Base-by-base conservation (phyloP, 2,113 vertebrate species). In the Cavia porcellus region DNA sequence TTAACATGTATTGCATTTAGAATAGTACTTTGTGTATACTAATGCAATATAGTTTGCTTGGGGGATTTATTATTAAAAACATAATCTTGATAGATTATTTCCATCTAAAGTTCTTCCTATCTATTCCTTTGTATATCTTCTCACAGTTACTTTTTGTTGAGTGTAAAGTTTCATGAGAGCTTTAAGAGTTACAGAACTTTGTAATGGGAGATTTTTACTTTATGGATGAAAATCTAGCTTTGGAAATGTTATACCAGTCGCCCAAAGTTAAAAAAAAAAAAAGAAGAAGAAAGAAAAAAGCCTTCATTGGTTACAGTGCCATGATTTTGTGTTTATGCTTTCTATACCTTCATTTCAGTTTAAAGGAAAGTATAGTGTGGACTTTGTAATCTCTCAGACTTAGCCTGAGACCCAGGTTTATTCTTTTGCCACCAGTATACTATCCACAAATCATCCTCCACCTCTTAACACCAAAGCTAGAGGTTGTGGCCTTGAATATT, bases 121-220 rank as follows among this genome's bases (percentile, higher is more conserved):
- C 10, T 1, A 86, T 22, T 86, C 11, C 42, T 57, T 94, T 50
- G 1, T 20, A 77, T 47, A 62, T 19, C 25, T 42, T 91, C 15
- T 95, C 50, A 81, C 3, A 66, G 24, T 86, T 86, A 72, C n/a
- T 45, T 85, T 90, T 87, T 68, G 15, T 74, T 81, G 62, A 30
- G 12, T 62, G 68, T 94, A 85, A 82, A 85, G 74, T 92, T 98
- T 95, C 55, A 82, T 9, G 14, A 81, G 7, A 45, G 1, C n/a
- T 92, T 94, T n/a, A 92, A 83, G 17, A 95, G 68, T 79, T 45
- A 50, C 0, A 92, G 66, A 12, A 42, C 7, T 89, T 90, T 74
- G 79, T 22, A 77, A 24, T 57, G 6, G 38, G 42, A 89, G 30
- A 92, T 10, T 45, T 42, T 77, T 86, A 59, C 59, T 68, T 62